Percentiles rank a stretch among this genome's conserved stretches.
Evolutionary conservation across 1,140 invertebrate species (phyloP).

Genomic region (Drosophila trapezifrons): DNA sequence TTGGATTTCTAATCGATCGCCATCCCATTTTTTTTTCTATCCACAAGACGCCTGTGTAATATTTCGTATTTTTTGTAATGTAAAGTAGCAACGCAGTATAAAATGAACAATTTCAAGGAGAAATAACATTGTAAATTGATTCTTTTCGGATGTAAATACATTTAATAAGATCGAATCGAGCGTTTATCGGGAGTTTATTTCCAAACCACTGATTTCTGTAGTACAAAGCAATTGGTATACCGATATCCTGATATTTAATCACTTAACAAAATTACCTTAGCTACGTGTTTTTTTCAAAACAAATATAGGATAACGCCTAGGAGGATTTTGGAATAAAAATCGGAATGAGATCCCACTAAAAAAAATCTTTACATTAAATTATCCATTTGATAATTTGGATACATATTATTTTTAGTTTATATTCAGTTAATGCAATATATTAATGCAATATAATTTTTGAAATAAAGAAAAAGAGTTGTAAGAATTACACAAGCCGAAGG

Average conservation of each 20-base stretch:
- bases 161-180: neutral
- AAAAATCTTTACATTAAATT: neutral
- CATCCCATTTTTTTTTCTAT: neutral
- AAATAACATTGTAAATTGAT: neutral
- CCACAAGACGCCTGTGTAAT: slow-evolving; percentile 8
- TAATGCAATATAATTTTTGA: slow-evolving; percentile 14
- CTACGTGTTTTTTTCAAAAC: too few species aligned
- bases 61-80: slow-evolving; percentile 11
- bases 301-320: neutral
- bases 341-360: neutral
- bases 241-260: slow-evolving; percentile 1
- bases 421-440: slow-evolving; percentile 5
- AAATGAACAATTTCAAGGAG: neutral
- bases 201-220: neutral
- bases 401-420: neutral
- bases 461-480: slow-evolving; percentile 4
- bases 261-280: neutral
- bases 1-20: slow-evolving; percentile 2
- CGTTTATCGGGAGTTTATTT: neutral
- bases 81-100: slow-evolving; percentile 1
- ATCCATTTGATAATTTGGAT: neutral
- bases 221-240: slow-evolving; percentile 12
- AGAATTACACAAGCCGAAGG: too few species aligned
- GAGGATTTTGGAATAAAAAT: neutral
- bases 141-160: slow-evolving; percentile 5